Conservation (phyloP, 2,113 vertebrate genomes). For the Cynopterus brachyotis region DNA sequence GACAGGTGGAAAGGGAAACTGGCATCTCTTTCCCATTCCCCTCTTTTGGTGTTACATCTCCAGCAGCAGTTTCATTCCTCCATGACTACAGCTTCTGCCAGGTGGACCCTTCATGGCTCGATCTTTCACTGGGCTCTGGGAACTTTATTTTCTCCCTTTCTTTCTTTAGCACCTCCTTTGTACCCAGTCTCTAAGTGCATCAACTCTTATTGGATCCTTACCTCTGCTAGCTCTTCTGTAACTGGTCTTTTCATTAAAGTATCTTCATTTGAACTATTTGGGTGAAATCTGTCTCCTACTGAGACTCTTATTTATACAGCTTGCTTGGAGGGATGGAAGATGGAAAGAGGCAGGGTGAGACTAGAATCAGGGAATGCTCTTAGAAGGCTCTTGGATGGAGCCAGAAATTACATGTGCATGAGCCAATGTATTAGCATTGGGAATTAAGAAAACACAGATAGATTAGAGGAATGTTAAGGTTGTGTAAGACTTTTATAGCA, state of each 20-base stretch:
- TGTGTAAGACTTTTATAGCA: not conserved
- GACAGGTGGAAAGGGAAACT: not conserved
- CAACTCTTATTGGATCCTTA: not conserved
- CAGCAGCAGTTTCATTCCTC: not conserved
- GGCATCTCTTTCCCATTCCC: not conserved
- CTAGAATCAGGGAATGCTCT: not conserved
- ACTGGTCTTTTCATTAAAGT: not conserved
- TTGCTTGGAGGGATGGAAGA: not conserved
- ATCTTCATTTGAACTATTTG: slow-evolving; percentile 14
- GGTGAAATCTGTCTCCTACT: not conserved
- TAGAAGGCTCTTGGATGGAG: not conserved
- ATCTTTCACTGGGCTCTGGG: not conserved
- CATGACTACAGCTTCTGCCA: not conserved
- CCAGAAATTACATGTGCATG: not conserved
- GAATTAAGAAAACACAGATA: not conserved
- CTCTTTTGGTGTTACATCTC: not conserved
- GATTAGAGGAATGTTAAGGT: not conserved
- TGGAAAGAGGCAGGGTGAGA: not conserved
- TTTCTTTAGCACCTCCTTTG: not conserved
- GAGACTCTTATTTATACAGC: not conserved
- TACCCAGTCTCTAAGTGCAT: not conserved
- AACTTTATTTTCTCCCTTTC: not conserved
- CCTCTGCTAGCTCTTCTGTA: not conserved
- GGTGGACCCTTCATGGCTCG: not conserved
- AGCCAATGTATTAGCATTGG: not conserved